Evolutionary conservation across 2,113 vertebrate genomes (phyloP), one percentile per base, ranked within the genome.

Genomic region (Brachionichthys hirsutus): DNA sequence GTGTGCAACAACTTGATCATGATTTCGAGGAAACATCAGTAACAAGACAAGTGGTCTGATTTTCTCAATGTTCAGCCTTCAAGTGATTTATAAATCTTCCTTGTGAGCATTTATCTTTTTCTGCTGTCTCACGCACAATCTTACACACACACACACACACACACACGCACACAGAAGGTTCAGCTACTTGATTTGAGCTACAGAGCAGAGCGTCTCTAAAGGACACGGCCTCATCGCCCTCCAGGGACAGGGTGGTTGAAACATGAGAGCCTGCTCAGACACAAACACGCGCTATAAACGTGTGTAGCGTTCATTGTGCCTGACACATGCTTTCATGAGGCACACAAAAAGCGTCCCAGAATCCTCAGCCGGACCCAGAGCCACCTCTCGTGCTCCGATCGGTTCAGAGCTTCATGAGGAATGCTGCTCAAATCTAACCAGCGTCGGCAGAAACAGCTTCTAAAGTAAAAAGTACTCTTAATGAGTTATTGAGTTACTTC

Each of bases 191-290:
- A 13, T 62, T 17, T 62, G 47, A 41, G 16, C 47, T 48, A 43
- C 62, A 70, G 44, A 24, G 45, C 64, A 64, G 61, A 46, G 59
- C 34, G 10, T 54, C 67, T 68, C 53, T 51, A 58, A 73, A 77
- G 76, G 75, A 69, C 66, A 78, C 46, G 62, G 78, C 76, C 65
- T 77, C 55, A 48, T 51, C 76, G 78, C 64, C 8, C 78, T 80
- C 64, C 12, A 19, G 82, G 72, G 82, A 81, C 68, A 54, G 58
- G 69, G 69, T 17, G 56, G 76, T 77, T 86, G 80, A 83, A 83
- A 85, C 85, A 81, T 83, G 71, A 80, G 67, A 86, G 62, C 54
- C 71, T 67, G 62, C 63, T 74, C 56, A 71, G 43, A 71, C 4
- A 1, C 46, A 52, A 17, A 40, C 2, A 24, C 35, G 49, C 11